Percentiles rank a stretch among this genome's conserved stretches.
Evolutionary conservation across 2,888 invertebrate species (phyloP).

Genomic region (Gnatocerus cornutus): DNA sequence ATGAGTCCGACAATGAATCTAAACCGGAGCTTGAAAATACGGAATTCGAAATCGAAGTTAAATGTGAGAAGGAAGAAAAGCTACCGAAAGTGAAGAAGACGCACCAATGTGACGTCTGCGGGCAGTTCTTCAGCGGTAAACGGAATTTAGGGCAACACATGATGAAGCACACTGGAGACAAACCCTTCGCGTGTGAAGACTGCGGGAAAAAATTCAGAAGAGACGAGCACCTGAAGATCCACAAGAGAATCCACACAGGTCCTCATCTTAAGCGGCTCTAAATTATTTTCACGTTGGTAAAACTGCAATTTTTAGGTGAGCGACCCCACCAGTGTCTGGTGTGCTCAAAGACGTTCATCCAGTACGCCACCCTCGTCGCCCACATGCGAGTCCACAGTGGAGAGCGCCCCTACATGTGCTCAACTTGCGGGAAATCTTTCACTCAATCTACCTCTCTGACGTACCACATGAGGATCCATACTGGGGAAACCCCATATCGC

Average conservation of each 20-base stretch:
- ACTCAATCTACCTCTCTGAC: slow-evolving; percentile 59
- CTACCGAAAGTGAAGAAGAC: slow-evolving; percentile 37
- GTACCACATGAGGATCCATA: slow-evolving; percentile 61
- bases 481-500: slow-evolving; percentile 61
- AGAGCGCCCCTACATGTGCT: slow-evolving; percentile 57
- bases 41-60: slow-evolving; percentile 9
- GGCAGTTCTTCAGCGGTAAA: slow-evolving; percentile 57
- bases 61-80: slow-evolving; percentile 7
- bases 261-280: background rate
- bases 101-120: slow-evolving; percentile 61
- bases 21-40: background rate
- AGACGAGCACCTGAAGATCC: slow-evolving; percentile 60
- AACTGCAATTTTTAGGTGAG: slow-evolving; percentile 58
- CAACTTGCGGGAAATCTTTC: slow-evolving; percentile 62
- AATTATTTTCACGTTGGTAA: background rate
- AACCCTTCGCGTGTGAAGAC: slow-evolving; percentile 59
- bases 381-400: slow-evolving; percentile 58
- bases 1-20: background rate
- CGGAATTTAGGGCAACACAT: slow-evolving; percentile 60
- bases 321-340: slow-evolving; percentile 56
- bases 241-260: slow-evolving; percentile 63
- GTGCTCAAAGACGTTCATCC: slow-evolving; percentile 59
- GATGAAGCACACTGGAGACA: slow-evolving; percentile 59
- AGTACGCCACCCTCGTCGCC: slow-evolving; percentile 55
- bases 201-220: slow-evolving; percentile 61